phyloP scores from a whole-genome alignment of 2,113 vertebrate genomes.

The Solenodon paradoxus region DNA sequence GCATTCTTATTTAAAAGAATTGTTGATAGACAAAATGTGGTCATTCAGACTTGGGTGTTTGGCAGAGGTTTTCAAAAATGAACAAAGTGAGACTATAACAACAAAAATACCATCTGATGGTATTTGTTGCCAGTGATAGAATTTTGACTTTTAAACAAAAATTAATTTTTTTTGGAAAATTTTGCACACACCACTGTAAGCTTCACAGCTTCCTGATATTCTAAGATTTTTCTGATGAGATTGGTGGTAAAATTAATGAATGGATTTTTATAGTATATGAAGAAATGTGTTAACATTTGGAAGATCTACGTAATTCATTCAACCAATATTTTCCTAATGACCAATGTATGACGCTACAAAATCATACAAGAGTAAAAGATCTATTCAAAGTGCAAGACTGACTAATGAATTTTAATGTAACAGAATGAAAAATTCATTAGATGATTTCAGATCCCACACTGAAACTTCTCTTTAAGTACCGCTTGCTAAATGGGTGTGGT shows the following conservation, averaged over 20 bases:
- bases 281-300: neutral
- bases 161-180: neutral
- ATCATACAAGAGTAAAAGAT: neutral
- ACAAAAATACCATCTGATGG: conserved; percentile 32
- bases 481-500: neutral
- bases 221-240: neutral
- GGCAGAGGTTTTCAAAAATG: conserved; percentile 48
- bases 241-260: neutral
- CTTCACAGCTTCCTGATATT: neutral
- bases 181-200: neutral
- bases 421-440: neutral
- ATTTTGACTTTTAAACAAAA: conserved; percentile 24
- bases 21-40: neutral
- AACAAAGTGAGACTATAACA: conserved; percentile 25
- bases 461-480: conserved; percentile 11
- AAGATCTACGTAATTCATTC: neutral
- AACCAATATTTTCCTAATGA: neutral
- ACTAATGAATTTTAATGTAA: neutral
- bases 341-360: neutral
- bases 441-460: neutral
- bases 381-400: neutral
- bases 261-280: neutral
- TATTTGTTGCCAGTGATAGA: conserved; percentile 35
- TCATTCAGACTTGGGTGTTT: neutral
- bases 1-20: conserved; percentile 11